Percentiles rank a stretch among this genome's conserved stretches.
phyloP scores from a whole-genome alignment of 1,140 invertebrate species.

The Portunus trituberculatus region DNA sequence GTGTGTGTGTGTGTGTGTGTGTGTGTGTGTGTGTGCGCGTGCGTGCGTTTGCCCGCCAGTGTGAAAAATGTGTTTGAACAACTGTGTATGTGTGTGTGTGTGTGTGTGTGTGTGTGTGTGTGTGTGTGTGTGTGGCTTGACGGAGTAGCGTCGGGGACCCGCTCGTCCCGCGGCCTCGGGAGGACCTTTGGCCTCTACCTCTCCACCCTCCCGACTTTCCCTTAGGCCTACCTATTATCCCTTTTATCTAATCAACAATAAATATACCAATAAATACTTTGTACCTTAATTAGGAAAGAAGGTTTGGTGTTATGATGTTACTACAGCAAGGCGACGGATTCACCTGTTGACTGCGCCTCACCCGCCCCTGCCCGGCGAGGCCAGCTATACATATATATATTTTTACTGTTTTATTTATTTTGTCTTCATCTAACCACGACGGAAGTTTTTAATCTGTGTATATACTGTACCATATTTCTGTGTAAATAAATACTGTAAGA shows the following conservation, averaged over 20 bases:
- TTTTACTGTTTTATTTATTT: conserved; percentile 62
- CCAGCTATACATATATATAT: conserved; percentile 56
- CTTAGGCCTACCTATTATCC: not conserved
- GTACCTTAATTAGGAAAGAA: conserved; percentile 39
- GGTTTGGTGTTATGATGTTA: conserved; percentile 33
- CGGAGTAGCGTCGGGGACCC: not conserved
- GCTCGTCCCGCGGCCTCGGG: not conserved
- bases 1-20: conserved; percentile 21
- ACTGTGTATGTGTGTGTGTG: not conserved
- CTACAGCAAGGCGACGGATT: not conserved
- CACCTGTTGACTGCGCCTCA: conserved; percentile 21
- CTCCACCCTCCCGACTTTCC: not conserved
- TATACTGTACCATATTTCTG: conserved; percentile 69
- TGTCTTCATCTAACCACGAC: conserved; percentile 48
- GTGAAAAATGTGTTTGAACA: too few species aligned
- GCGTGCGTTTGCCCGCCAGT: not conserved
- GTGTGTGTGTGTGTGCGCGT: not conserved
- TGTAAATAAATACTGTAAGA: conserved; percentile 68
- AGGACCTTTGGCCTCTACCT: conserved; percentile 32
- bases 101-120: too few species aligned
- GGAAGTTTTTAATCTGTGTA: conserved; percentile 61
- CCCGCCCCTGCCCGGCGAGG: not conserved
- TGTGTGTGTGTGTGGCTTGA: not conserved
- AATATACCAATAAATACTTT: conserved; percentile 52
- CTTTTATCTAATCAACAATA: not conserved